Evolutionary conservation across 2,888 invertebrate species (phyloP).

Genomic region (Eubasilissa splendida): DNA sequence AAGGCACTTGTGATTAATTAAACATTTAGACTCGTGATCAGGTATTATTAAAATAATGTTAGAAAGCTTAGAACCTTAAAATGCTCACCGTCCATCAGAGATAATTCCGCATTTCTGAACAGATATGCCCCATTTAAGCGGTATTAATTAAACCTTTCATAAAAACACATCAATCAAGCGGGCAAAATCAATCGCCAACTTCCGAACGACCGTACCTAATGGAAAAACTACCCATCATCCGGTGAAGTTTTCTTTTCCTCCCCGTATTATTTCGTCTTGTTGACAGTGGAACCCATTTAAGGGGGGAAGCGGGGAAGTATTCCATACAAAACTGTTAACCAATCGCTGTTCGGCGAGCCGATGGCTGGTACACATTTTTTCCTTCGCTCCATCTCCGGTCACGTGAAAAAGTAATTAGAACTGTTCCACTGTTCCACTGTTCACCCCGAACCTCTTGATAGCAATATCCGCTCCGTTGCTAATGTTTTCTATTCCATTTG

Average conservation of each 20-base stretch:
- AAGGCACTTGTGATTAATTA: too few relatives aligned
- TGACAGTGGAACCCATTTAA: slow-evolving; percentile 36
- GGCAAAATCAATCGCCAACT: slow-evolving; percentile 48
- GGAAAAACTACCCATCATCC: slow-evolving; percentile 45
- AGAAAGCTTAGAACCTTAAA: not conserved
- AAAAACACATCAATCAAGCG: slow-evolving; percentile 55
- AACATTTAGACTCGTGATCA: too few relatives aligned
- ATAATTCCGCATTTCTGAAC: slow-evolving; percentile 8
- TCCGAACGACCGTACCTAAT: slow-evolving; percentile 25
- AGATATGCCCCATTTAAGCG: slow-evolving; percentile 30
- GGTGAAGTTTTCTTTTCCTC: slow-evolving; percentile 23
- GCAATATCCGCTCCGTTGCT: slow-evolving; percentile 55
- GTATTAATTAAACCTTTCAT: slow-evolving; percentile 45
- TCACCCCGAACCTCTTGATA: slow-evolving; percentile 53
- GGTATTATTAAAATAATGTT: not conserved
- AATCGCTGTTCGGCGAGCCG: slow-evolving; percentile 39
- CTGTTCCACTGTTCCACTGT: slow-evolving; percentile 8
- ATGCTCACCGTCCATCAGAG: not conserved
- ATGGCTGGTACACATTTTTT: slow-evolving; percentile 36
- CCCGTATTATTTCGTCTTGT: slow-evolving; percentile 40
- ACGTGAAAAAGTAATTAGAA: slow-evolving; percentile 58
- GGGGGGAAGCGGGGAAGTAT: slow-evolving; percentile 33
- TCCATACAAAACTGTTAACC: slow-evolving; percentile 43
- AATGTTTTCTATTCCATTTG: slow-evolving; percentile 56
- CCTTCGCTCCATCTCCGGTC: slow-evolving; percentile 49